A percentile compares a stretch with the other conserved stretches of the same genome.
These are phyloP conservation scores for Aphelenchoides avenae DNA, from an alignment of 1,140 invertebrate species.

Conservation along the genomic window DNA sequence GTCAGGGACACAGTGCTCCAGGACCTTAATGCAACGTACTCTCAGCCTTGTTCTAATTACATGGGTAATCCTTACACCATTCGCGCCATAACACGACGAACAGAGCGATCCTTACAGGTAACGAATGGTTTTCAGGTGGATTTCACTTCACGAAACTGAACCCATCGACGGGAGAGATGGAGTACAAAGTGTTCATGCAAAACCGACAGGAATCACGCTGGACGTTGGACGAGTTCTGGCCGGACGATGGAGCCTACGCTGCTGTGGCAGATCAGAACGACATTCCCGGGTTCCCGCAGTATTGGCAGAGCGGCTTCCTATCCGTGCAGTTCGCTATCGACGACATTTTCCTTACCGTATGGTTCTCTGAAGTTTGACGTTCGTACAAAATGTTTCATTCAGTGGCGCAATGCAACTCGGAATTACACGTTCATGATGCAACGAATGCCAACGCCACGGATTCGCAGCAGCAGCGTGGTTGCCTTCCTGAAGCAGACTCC, in stretches of 20 bases:
- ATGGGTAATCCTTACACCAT: neutral
- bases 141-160: slow-evolving; percentile 29
- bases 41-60: neutral
- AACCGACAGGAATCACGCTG: slow-evolving; percentile 16
- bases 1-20: neutral
- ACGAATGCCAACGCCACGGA: slow-evolving; percentile 34
- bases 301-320: slow-evolving; percentile 41
- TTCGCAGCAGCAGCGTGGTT: slow-evolving; percentile 23
- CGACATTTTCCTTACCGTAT: slow-evolving; percentile 30
- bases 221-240: slow-evolving; percentile 36
- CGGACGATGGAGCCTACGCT: slow-evolving; percentile 37
- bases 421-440: slow-evolving; percentile 31
- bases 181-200: slow-evolving; percentile 35
- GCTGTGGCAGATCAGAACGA: slow-evolving; percentile 19
- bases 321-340: slow-evolving; percentile 47
- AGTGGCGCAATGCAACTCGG: neutral
- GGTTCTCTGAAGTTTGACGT: neutral
- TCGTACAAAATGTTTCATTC: slow-evolving; percentile 7
- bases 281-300: slow-evolving; percentile 30
- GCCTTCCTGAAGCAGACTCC: slow-evolving; percentile 33
- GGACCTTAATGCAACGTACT: slow-evolving; percentile 25
- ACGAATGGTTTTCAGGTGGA: slow-evolving; percentile 26
- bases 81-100: neutral
- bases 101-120: neutral
- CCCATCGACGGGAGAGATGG: neutral